Conservation (phyloP, 1,140 invertebrate species). For the Ceratina australensis region DNA sequence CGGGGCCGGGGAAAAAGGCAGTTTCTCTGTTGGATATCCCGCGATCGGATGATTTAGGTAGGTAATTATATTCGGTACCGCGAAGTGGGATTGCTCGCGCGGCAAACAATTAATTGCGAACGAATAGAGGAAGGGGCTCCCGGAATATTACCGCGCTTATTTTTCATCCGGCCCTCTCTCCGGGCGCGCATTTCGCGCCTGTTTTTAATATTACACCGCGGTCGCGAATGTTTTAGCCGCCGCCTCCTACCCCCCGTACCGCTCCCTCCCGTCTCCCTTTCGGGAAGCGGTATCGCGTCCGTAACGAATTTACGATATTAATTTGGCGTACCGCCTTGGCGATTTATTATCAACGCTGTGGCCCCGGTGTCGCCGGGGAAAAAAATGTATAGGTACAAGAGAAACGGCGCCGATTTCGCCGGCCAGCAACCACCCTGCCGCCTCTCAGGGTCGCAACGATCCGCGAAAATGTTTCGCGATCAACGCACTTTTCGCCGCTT, state of each 20-base stretch:
- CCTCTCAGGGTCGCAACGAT: no score
- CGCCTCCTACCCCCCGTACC: no score
- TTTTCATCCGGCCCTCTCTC: conserved; percentile 60
- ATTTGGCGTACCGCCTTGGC: conserved; percentile 67
- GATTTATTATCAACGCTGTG: conserved; percentile 62
- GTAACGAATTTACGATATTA: conserved; percentile 68
- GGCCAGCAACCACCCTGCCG: no score
- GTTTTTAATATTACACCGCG: conserved; percentile 68
- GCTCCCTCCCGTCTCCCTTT: conserved; percentile 8
- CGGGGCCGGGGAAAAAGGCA: neutral
- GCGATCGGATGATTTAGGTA: conserved; percentile 66
- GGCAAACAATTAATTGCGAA: conserved; percentile 68
- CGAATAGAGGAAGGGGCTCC: conserved; percentile 57
- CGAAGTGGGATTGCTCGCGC: conserved; percentile 68
- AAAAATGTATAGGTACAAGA: conserved; percentile 18
- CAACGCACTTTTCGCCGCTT: no score
- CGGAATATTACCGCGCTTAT: conserved; percentile 66
- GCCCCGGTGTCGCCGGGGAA: conserved; percentile 29
- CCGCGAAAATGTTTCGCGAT: no score
- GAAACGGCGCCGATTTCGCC: conserved; percentile 22
- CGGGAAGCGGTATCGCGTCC: conserved; percentile 61
- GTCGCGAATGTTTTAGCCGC: conserved; percentile 64
- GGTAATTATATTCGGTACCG: conserved; percentile 67
- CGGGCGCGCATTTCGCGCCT: conserved; percentile 64
- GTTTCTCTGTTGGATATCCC: conserved; percentile 56